Evolutionary conservation across 2,113 vertebrate species (phyloP), one percentile per base, ranked within the genome.

Genomic region (Sylvilagus bachmani): DNA sequence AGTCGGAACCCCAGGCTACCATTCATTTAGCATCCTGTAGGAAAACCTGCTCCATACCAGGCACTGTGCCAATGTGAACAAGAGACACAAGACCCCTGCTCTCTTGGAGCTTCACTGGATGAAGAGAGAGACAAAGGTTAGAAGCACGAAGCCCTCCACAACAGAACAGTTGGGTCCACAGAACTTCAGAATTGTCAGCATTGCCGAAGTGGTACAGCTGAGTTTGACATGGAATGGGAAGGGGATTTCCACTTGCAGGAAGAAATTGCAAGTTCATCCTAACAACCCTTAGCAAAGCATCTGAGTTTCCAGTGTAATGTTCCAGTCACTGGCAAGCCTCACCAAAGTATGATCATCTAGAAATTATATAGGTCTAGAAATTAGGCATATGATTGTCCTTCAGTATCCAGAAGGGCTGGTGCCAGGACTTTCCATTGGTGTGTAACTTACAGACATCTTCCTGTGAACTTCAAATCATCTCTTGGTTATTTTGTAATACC

Each of bases 161-260:
- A 24, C n/a, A 81, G 31, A 69, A 74, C n/a, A n/a, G 64, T 91
- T 70, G 87, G 58, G 31, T 70, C 55, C 69, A 13, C 49, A 16
- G 25, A 84, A 67, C 66, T 77, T 44, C 67, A 82, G 62, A 80
- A 86, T 51, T 25, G 90, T 61, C 62, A 83, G 62, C 75, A 87
- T 53, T 22, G 90, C 53, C 36, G 33, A 51, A 84, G 71, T 49
- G 19, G 16, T 67, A 3, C 24, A 8, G 36, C 51, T 70, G 19
- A 80, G 3, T 87, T 51, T 85, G 38, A 62, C 27, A 66, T 44
- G 55, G 13, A 73, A 16, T 51, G 64, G 19, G 51, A 93, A 36
- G 53, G 11, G 75, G 33, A 80, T 19, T 81, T 89, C 66, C 22
- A n/a, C 75, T 78, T 71, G 77, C 27, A 55, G 38, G 64, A 85